These are phyloP conservation scores for Lordiphosa collinella DNA, from an alignment of 1,140 invertebrate species.

Conservation along the genomic window DNA sequence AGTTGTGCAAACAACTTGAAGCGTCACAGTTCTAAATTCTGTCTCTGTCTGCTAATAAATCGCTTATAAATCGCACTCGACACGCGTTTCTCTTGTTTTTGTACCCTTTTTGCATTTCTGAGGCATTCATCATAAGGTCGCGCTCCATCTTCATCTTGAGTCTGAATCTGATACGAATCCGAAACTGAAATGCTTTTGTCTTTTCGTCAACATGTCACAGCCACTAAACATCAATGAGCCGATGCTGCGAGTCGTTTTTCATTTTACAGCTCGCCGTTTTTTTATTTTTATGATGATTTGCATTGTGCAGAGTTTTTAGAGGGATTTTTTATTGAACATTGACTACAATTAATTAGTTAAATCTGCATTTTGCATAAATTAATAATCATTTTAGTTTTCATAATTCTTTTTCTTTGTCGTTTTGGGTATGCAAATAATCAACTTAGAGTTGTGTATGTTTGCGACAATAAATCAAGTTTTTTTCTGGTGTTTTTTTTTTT, in stretches of 20 bases:
- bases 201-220: constrained; percentile 71
- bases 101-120: constrained; percentile 48
- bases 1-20: constrained; percentile 60
- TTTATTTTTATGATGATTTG: constrained; percentile 46
- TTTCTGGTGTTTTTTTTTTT: constrained; percentile 19
- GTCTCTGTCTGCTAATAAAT: constrained; percentile 46
- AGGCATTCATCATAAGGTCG: constrained; percentile 63
- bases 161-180: constrained; percentile 19
- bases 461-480: constrained; percentile 50
- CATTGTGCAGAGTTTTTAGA: constrained; percentile 66
- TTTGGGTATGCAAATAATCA: constrained; percentile 5
- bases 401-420: constrained; percentile 32
- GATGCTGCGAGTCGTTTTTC: constrained; percentile 37
- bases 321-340: constrained; percentile 65
- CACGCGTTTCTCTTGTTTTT: constrained; percentile 54
- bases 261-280: constrained; percentile 11
- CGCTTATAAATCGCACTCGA: constrained; percentile 61
- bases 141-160: constrained; percentile 7
- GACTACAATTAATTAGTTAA: constrained; percentile 73
- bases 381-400: constrained; percentile 60
- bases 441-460: constrained; percentile 8
- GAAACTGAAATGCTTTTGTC: constrained; percentile 51
- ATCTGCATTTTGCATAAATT: constrained; percentile 78
- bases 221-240: constrained; percentile 67
- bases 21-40: constrained; percentile 7